Percentiles rank a stretch among this genome's conserved stretches.
These are phyloP conservation scores for Knipowitschia caucasica DNA, from an alignment of 2,797 vertebrate species.

Conservation along the genomic window DNA sequence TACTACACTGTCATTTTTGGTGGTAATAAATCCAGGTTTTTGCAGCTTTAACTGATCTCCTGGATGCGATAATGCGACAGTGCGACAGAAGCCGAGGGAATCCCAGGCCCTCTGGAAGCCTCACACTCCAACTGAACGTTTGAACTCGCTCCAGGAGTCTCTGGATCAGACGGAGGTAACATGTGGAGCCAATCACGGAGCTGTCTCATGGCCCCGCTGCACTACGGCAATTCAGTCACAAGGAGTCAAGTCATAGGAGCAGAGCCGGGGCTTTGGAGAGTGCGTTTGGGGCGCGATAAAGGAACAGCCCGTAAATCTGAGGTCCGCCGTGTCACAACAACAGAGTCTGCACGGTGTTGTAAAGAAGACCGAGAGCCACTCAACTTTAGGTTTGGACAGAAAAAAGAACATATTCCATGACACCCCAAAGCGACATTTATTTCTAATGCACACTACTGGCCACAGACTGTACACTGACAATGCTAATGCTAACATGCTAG, in stretches of 20 bases:
- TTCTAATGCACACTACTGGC: no score
- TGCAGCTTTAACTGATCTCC: no score
- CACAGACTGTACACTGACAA: no score
- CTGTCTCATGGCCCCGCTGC: conserved; percentile 34
- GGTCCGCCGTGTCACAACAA: conserved; percentile 2
- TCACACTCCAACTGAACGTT: conserved; percentile 56
- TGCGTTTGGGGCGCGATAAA: conserved; percentile 29
- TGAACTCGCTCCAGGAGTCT: conserved; percentile 40
- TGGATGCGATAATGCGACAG: conserved; percentile 35
- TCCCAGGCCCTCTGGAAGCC: conserved; percentile 68
- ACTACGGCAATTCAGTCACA: conserved; percentile 31
- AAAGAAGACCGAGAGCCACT: conserved; percentile 1
- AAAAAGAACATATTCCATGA: no score
- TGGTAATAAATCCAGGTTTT: no score
- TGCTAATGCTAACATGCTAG: no score
- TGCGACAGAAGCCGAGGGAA: conserved; percentile 60
- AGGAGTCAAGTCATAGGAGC: no score
- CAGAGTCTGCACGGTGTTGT: conserved; percentile 5
- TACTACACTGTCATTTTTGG: no score
- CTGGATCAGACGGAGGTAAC: conserved; percentile 37
- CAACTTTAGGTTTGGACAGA: background rate
- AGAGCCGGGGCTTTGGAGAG: conserved; percentile 26
- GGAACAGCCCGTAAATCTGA: conserved; percentile 12
- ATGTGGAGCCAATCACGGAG: conserved; percentile 56
- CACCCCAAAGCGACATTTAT: no score